A percentile compares a stretch with the other conserved stretches of the same genome.
These are phyloP conservation scores for Periophthalmus modestus DNA, from an alignment of 2,113 vertebrate species.

Conservation along the genomic window DNA sequence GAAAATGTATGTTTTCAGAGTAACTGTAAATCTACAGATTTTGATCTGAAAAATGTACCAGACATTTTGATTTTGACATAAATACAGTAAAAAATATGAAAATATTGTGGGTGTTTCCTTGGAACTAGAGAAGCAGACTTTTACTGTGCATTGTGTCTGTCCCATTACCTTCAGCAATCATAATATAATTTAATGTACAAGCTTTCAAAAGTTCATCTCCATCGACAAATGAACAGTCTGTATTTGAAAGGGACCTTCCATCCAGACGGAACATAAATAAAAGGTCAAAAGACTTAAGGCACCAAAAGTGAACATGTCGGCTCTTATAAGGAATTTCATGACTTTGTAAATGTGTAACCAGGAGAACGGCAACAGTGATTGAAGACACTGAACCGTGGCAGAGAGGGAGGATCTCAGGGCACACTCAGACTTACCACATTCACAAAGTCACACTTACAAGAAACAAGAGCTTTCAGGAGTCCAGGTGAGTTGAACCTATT, in stretches of 20 bases:
- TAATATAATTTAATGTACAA: too few species aligned
- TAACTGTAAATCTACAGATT: slow-evolving; percentile 3
- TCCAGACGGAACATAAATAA: not conserved
- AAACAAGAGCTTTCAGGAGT: slow-evolving; percentile 21
- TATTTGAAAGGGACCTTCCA: not conserved
- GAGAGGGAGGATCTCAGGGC: slow-evolving; percentile 11
- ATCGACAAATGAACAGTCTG: too few species aligned
- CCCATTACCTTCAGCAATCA: too few species aligned
- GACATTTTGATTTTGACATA: slow-evolving; percentile 72
- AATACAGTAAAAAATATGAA: slow-evolving; percentile 47
- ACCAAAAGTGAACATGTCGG: slow-evolving; percentile 64
- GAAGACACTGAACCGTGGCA: slow-evolving; percentile 22
- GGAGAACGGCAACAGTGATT: slow-evolving; percentile 10
- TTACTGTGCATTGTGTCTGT: not conserved
- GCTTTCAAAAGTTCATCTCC: too few species aligned
- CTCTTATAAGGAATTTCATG: slow-evolving; percentile 58
- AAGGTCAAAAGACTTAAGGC: not conserved
- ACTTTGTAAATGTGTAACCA: slow-evolving; percentile 59
- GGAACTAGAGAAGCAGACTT: not conserved
- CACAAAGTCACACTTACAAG: slow-evolving; percentile 40
- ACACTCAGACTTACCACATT: slow-evolving; percentile 16
- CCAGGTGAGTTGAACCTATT: slow-evolving; percentile 57
- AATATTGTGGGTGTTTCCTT: not conserved
- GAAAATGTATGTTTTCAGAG: not conserved
- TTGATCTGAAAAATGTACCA: slow-evolving; percentile 39